Evolutionary conservation across 1,140 invertebrate genomes (phyloP).

Genomic region (Drosophila bocqueti): DNA sequence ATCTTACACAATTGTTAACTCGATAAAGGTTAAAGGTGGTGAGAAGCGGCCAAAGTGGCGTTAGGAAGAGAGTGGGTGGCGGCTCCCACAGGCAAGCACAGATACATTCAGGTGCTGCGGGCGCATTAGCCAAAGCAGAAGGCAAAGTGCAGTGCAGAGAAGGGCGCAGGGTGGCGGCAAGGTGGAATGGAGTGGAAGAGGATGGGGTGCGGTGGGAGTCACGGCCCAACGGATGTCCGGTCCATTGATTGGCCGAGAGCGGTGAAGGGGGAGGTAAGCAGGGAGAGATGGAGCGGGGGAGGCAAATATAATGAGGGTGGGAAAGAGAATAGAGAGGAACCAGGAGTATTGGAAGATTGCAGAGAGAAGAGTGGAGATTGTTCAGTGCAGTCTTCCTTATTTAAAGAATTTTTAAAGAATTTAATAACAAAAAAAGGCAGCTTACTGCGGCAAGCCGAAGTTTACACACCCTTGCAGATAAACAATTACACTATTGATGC

Average conservation of each 20-base stretch:
- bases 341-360: neutral
- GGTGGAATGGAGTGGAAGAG: neutral
- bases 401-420: constrained; percentile 1
- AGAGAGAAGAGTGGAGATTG: neutral
- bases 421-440: neutral
- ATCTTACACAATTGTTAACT: neutral
- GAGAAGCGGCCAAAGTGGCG: neutral
- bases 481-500: neutral
- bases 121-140: constrained; percentile 26
- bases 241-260: constrained; percentile 33
- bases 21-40: constrained; percentile 24
- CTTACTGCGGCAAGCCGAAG: neutral
- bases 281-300: neutral
- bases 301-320: neutral
- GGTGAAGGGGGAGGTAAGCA: neutral
- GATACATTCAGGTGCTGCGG: constrained; percentile 22
- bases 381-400: neutral
- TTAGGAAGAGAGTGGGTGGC: constrained; percentile 3
- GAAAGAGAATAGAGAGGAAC: neutral
- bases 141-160: constrained; percentile 24
- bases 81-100: neutral
- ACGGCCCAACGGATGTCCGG: constrained; percentile 43
- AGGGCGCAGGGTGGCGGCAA: neutral
- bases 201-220: constrained; percentile 5
- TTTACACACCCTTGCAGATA: neutral